Percentiles rank a stretch among this genome's conserved stretches.
Conservation (phyloP, 2,888 invertebrate genomes). For the Petrolisthes manimaculis region DNA sequence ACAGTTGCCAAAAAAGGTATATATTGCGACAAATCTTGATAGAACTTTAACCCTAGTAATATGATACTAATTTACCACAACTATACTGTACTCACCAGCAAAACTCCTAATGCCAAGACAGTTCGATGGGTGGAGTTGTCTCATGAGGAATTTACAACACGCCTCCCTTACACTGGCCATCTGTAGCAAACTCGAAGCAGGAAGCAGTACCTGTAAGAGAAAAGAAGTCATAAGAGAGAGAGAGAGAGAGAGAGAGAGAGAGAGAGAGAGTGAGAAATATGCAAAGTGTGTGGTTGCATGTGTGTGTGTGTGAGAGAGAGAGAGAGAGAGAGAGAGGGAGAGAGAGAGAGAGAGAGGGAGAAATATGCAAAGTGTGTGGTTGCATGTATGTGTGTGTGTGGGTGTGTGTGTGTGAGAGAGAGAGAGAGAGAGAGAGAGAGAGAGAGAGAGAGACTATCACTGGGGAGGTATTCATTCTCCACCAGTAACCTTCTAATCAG, state of each 20-base stretch:
- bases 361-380: neutral
- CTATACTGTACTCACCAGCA: conserved; percentile 75
- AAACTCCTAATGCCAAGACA: conserved; percentile 83
- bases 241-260: neutral
- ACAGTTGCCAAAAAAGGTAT: too few relatives aligned
- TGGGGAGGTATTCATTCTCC: too few relatives aligned
- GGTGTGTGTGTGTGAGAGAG: neutral
- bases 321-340: conserved; percentile 17
- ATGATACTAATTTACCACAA: too few relatives aligned
- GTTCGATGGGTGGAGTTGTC: conserved; percentile 82
- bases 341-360: neutral
- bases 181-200: conserved; percentile 81
- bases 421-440: neutral
- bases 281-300: neutral
- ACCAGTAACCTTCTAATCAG: too few relatives aligned
- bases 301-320: neutral
- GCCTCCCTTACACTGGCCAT: conserved; percentile 79
- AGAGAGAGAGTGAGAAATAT: neutral
- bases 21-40: too few relatives aligned
- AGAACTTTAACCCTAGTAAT: too few relatives aligned
- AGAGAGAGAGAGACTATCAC: too few relatives aligned
- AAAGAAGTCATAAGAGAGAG: neutral
- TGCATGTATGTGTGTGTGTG: neutral
- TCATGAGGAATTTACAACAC: conserved; percentile 81
- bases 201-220: conserved; percentile 72